A percentile compares a stretch with the other conserved stretches of the same genome.
These are phyloP conservation scores for Chymomyza fuscimana DNA, from an alignment of 2,888 invertebrate species.

Conservation along the genomic window DNA sequence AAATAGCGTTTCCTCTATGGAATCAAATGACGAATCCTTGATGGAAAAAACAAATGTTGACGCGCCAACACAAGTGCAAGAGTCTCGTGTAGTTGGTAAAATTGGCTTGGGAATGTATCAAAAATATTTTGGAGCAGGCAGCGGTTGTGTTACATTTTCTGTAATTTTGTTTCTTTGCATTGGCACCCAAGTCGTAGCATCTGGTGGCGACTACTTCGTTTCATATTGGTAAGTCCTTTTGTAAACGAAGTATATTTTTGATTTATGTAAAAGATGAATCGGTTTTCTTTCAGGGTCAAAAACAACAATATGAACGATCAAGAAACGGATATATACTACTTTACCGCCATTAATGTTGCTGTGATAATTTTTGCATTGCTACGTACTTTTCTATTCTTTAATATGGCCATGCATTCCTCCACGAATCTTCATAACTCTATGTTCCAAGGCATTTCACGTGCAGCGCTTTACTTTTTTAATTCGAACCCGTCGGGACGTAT, in stretches of 20 bases:
- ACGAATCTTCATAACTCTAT: slow-evolving; percentile 89
- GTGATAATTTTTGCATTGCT: slow-evolving; percentile 77
- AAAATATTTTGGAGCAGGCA: slow-evolving; percentile 86
- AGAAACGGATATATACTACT: slow-evolving; percentile 80
- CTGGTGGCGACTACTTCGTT: slow-evolving; percentile 88
- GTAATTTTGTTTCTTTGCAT: slow-evolving; percentile 83
- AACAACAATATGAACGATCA: slow-evolving; percentile 47
- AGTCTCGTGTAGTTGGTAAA: slow-evolving; percentile 83
- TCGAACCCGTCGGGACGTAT: slow-evolving; percentile 90
- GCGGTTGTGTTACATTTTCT: slow-evolving; percentile 82
- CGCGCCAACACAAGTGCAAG: slow-evolving; percentile 80
- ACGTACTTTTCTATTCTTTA: slow-evolving; percentile 81
- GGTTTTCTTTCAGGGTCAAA: slow-evolving; percentile 63
- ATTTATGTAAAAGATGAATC: no score
- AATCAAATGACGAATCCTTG: slow-evolving; percentile 78
- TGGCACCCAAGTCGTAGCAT: slow-evolving; percentile 85
- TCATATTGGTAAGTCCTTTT: slow-evolving; percentile 83
- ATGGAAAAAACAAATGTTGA: slow-evolving; percentile 71
- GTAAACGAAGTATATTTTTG: no score
- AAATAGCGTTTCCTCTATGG: slow-evolving; percentile 78
- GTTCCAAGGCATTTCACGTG: slow-evolving; percentile 88
- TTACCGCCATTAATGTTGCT: slow-evolving; percentile 79
- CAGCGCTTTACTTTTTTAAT: slow-evolving; percentile 93
- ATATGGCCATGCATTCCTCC: slow-evolving; percentile 86
- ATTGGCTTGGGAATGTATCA: slow-evolving; percentile 83